Percentiles rank a stretch among this genome's conserved stretches.
phyloP scores from a whole-genome alignment of 1,140 invertebrate species.

The Dinothrombium tinctorium region DNA sequence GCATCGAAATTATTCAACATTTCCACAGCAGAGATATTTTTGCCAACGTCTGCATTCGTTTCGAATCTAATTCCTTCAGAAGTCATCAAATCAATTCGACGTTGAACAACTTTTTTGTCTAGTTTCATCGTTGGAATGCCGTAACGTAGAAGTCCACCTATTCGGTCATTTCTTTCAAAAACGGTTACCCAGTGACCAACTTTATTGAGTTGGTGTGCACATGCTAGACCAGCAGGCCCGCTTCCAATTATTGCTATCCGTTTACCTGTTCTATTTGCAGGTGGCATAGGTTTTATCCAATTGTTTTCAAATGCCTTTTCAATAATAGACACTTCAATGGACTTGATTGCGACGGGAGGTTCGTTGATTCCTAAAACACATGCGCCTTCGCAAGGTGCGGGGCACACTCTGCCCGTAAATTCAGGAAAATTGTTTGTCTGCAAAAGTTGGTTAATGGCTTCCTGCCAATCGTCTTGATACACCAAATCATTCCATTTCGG shows the following conservation, averaged over 20 bases:
- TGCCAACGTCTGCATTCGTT: slow-evolving; percentile 69
- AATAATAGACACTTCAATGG: slow-evolving; percentile 96
- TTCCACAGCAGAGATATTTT: slow-evolving; percentile 53
- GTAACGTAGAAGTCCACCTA: slow-evolving; percentile 84
- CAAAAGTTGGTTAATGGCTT: slow-evolving; percentile 77
- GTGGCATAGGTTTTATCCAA: slow-evolving; percentile 66
- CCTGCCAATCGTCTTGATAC: slow-evolving; percentile 60
- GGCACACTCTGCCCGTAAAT: slow-evolving; percentile 93
- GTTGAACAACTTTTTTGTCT: slow-evolving; percentile 55
- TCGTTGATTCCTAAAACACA: slow-evolving; percentile 90
- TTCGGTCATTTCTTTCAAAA: slow-evolving; percentile 80
- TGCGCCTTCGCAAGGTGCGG: slow-evolving; percentile 92
- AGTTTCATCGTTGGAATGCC: slow-evolving; percentile 97
- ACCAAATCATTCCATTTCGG: slow-evolving; percentile 97
- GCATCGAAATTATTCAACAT: slow-evolving; percentile 55
- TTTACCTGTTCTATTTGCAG: slow-evolving; percentile 47
- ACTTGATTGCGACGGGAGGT: slow-evolving; percentile 92
- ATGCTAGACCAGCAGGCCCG: slow-evolving; percentile 79
- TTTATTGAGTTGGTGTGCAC: slow-evolving; percentile 92
- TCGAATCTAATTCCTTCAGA: slow-evolving; percentile 80
- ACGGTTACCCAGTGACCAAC: slow-evolving; percentile 76
- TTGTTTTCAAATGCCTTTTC: slow-evolving; percentile 92
- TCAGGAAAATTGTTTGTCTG: slow-evolving; percentile 99
- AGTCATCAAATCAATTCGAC: slow-evolving; percentile 59
- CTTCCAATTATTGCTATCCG: slow-evolving; percentile 79